Evolutionary conservation across 1,140 invertebrate genomes (phyloP).

Genomic region (Eubasilissa regina): DNA sequence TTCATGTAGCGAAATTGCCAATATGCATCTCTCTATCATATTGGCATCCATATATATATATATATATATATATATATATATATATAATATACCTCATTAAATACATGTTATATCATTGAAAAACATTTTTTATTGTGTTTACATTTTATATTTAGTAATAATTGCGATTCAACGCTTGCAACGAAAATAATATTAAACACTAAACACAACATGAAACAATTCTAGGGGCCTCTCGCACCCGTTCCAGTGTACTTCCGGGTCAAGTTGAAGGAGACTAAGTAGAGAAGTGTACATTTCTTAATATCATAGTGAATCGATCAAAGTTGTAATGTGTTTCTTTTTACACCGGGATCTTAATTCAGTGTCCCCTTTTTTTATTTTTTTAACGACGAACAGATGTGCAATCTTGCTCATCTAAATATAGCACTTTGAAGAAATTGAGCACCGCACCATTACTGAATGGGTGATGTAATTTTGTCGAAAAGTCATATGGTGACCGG

Average conservation of each 20-base stretch:
- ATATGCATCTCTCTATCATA: no score
- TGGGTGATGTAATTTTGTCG: slow-evolving; percentile 16
- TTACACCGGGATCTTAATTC: slow-evolving; percentile 1
- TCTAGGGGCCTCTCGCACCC: slow-evolving; percentile 6
- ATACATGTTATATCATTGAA: no score
- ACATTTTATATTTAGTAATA: neutral
- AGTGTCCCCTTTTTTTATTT: slow-evolving; percentile 6
- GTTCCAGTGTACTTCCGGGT: neutral
- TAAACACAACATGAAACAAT: slow-evolving; percentile 20
- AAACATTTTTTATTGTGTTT: no score
- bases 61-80: no score
- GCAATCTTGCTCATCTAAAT: slow-evolving; percentile 21
- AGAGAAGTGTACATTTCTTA: neutral
- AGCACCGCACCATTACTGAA: slow-evolving; percentile 3
- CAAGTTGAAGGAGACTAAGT: slow-evolving; percentile 13
- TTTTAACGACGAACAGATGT: neutral
- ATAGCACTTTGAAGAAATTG: slow-evolving; percentile 17
- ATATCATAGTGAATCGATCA: neutral
- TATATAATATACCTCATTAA: no score
- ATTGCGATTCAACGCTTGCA: slow-evolving; percentile 12
- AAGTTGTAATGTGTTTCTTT: neutral
- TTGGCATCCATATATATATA: no score
- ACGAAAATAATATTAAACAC: neutral
- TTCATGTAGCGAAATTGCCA: no score
- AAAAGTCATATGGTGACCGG: neutral